Conservation (phyloP, 2,797 vertebrate species). For the Champsocephalus gunnari region DNA sequence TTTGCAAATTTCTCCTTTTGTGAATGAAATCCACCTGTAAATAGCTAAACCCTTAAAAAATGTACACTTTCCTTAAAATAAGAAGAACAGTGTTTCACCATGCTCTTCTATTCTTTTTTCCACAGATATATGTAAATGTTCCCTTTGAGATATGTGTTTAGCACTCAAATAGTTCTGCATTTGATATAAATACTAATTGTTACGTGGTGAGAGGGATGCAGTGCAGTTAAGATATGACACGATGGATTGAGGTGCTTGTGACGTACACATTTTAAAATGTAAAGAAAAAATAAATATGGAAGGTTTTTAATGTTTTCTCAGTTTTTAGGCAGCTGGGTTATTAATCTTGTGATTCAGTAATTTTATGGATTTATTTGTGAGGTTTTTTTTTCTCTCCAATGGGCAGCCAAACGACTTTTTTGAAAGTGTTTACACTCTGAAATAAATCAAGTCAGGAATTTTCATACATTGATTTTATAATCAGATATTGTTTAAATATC, state of each 20-base stretch:
- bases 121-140: conserved; percentile 77
- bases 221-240: conserved; percentile 70
- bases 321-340: conserved; percentile 77
- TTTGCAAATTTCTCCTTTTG: conserved; percentile 35
- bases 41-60: conserved; percentile 62
- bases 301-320: conserved; percentile 67
- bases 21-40: conserved; percentile 69
- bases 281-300: conserved; percentile 55
- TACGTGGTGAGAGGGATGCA: conserved; percentile 76
- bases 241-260: conserved; percentile 77
- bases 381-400: conserved; percentile 42
- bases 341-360: conserved; percentile 72
- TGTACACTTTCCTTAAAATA: conserved; percentile 11
- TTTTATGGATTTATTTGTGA: conserved; percentile 65
- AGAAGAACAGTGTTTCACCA: conserved; percentile 66
- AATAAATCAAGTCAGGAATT: conserved; percentile 82
- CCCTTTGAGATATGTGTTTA: conserved; percentile 80
- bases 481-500: conserved; percentile 74
- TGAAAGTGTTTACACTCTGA: conserved; percentile 84
- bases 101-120: conserved; percentile 52
- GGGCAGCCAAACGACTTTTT: conserved; percentile 67
- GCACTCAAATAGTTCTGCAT: conserved; percentile 80
- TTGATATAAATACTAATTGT: conserved; percentile 80
- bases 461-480: conserved; percentile 83
- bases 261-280: conserved; percentile 75